Base-by-base conservation (phyloP, 2,888 invertebrate species). In the Acanthosepion pharaonis region DNA sequence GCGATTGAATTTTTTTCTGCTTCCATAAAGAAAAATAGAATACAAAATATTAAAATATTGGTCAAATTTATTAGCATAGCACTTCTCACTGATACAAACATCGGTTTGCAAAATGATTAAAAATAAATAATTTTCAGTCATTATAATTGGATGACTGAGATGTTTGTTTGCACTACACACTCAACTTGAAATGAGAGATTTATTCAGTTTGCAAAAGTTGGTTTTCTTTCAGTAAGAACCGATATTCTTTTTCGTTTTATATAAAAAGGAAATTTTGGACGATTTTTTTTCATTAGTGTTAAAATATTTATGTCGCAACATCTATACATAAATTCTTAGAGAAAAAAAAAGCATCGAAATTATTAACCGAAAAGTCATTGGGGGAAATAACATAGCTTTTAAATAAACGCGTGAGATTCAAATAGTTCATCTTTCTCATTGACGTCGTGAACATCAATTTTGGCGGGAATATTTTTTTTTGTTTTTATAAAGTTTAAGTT, bases 341-440 rank as follows among this genome's bases (percentile, higher is more conserved):
- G 42, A n/a, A 25, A 78, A 78, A 78, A 78, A 78, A 78, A 78
- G 78, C 78, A 78, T 78, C 78, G 78, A 78, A 78, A 78, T n/a
- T n/a, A n/a, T 33, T 78, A 15, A 78, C 78, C 78, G 78, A 78
- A 78, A 78, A 78, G 78, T 78, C 0, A n/a, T 33, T 15, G 9
- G n/a, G n/a, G n/a, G 78, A 78, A n/a, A 78, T n/a, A 78, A 78
- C 78, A 78, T 78, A n/a, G 78, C 78, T 78, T 78, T 78, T 15
- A n/a, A n/a, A 33, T 5, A 78, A 28, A 9, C 1, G 6, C 33
- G 3, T 78, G 15, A n/a, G n/a, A 78, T 78, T 33, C 78, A 78
- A 78, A n/a, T 3, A n/a, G n/a, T 33, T 33, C n/a, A 9, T 78
- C 15, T 78, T 78, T 11, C n/a, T n/a, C 5, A 78, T 33, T 11